Evolutionary conservation across 2,797 vertebrate species (phyloP), one percentile per base, ranked within the genome.

Genomic region (Arnoldichthys spilopterus): DNA sequence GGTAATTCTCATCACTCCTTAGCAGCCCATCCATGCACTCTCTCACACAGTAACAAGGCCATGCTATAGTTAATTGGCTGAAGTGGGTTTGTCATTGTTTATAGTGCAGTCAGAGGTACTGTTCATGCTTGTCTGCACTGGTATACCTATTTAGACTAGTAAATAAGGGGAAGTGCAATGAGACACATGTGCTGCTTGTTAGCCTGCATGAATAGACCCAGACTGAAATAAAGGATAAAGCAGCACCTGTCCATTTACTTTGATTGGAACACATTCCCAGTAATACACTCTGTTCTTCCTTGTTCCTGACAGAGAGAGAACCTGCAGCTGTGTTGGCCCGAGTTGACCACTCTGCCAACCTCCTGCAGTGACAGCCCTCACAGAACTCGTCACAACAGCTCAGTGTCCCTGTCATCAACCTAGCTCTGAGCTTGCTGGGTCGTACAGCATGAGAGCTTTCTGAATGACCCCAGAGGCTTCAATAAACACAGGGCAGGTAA

Each of bases 111-210:
- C 54, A 77, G 51, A 77, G 28, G 24, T 72, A 37, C 75, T 69
- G 45, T 45, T 43, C 72, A 69, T 54, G 61, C 51, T 26, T 80
- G 24, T 63, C 51, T 66, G 59, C 51, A 24, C 22, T 71, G 40
- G 77, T 74, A 80, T 45, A n/a, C 40, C 24, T 71, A 37, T 77
- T 74, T 45, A 74, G 64, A 45, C 13, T 13, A 40, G n/a, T 67
- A 69, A 83, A 61, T 64, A 34, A 26, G 53, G 9, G 37, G 49
- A 58, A 15, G 43, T 15, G 1, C 43, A 47, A 47, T 53, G 64
- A 75, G 63, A 62, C 70, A 43, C 49, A 51, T 81, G 67, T 72
- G 56, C 72, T 61, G 43, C 53, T 79, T 66, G 66, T 72, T 79
- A 72, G 26, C 68, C 18, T 45, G 22, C 37, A 22, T 78, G 69